phyloP scores from a whole-genome alignment of 2,888 invertebrate genomes.

The Gisinianus flammeolus region DNA sequence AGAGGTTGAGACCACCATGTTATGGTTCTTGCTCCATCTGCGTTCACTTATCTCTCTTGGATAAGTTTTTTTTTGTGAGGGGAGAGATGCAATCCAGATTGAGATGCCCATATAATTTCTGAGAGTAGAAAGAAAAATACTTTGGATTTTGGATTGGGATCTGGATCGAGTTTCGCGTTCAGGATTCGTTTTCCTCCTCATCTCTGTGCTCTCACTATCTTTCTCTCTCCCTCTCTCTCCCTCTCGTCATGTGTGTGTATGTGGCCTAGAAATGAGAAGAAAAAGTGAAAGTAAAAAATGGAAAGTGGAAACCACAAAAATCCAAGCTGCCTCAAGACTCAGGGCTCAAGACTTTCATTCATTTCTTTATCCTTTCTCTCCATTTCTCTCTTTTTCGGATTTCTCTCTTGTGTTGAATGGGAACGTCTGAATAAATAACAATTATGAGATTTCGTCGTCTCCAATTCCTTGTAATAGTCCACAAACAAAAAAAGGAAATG shows the following conservation, averaged over 20 bases:
- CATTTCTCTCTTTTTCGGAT: no score
- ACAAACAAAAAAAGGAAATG: no score
- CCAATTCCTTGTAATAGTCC: no score
- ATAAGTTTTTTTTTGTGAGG: no score
- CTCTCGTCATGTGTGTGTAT: no score
- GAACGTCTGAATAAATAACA: no score
- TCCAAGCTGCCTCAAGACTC: background rate
- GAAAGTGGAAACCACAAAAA: background rate
- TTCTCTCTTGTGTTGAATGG: no score
- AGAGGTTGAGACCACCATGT: background rate
- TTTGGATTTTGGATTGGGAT: background rate
- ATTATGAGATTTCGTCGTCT: no score
- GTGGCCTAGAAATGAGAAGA: background rate
- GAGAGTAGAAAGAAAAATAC: no score
- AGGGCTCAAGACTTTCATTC: background rate
- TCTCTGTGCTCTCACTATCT: no score
- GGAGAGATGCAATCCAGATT: background rate
- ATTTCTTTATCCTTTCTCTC: background rate
- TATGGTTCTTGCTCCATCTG: background rate
- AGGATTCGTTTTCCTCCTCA: no score
- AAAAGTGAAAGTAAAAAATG: background rate
- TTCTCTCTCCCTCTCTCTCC: no score
- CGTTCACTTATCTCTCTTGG: background rate
- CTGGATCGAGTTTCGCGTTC: background rate
- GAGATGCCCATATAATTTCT: background rate